phyloP scores from a whole-genome alignment of 1,140 invertebrate genomes.

The Bombus balteatus region DNA sequence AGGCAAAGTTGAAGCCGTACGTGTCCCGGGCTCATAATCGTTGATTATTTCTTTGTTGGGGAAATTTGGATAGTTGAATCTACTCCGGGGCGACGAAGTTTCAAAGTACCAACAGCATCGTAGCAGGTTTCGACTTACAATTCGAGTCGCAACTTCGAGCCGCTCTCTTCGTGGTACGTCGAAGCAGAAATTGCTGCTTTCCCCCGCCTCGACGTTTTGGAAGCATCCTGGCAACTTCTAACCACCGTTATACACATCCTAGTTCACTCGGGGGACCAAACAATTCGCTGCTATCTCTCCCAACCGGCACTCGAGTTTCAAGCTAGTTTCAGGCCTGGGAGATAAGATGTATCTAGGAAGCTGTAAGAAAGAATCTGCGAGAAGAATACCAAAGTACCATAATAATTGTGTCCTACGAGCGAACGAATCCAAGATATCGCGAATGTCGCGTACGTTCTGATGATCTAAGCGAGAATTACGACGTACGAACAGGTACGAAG shows the following conservation, averaged over 20 bases:
- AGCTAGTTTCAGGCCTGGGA: constrained; percentile 56
- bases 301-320: constrained; percentile 54
- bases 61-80: constrained; percentile 14
- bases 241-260: constrained; percentile 57
- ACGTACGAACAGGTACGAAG: no score
- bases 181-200: constrained; percentile 55
- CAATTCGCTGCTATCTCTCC: constrained; percentile 63
- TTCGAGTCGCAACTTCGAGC: constrained; percentile 41
- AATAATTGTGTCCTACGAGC: not conserved
- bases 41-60: constrained; percentile 36
- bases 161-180: constrained; percentile 42
- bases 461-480: no score
- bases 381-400: constrained; percentile 6
- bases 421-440: not conserved
- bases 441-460: no score
- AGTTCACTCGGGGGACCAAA: constrained; percentile 62
- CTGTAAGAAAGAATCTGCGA: not conserved
- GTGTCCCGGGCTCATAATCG: constrained; percentile 24
- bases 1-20: not conserved
- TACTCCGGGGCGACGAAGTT: not conserved
- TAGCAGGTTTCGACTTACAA: constrained; percentile 57
- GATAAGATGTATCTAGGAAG: constrained; percentile 59
- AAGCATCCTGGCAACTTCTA: constrained; percentile 59
- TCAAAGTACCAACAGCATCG: constrained; percentile 24
- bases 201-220: constrained; percentile 40